Percentiles rank a stretch among this genome's conserved stretches.
Conservation (phyloP, 2,888 invertebrate genomes). For the Lottia gigantea region DNA sequence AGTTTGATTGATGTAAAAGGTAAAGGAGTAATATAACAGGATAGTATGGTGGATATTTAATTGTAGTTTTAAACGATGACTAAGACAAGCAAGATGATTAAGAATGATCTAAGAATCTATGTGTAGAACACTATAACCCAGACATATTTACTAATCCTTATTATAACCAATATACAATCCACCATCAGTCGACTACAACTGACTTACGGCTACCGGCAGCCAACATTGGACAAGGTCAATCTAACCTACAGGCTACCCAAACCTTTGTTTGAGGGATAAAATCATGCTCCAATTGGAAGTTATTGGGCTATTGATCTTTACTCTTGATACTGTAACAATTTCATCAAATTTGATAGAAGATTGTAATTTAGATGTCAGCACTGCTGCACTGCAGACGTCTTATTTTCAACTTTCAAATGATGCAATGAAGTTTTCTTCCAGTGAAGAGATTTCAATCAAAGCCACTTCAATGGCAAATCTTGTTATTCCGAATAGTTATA, state of each 20-base stretch:
- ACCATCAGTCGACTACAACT: neutral
- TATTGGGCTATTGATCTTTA: slow-evolving; percentile 8
- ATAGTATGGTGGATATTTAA: too few species aligned
- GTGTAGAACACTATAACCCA: neutral
- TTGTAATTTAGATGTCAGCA: slow-evolving; percentile 9
- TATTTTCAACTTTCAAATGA: neutral
- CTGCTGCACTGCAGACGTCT: neutral
- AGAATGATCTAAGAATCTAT: slow-evolving; percentile 8
- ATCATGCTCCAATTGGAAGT: slow-evolving; percentile 5
- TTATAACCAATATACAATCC: neutral
- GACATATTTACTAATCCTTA: slow-evolving; percentile 5
- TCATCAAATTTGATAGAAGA: slow-evolving; percentile 7
- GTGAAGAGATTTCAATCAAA: neutral
- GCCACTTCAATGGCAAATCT: neutral
- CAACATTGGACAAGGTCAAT: neutral
- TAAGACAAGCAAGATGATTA: slow-evolving; percentile 2
- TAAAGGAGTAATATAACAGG: too few species aligned
- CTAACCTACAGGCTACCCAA: neutral
- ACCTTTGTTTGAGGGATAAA: neutral
- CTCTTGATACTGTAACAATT: slow-evolving; percentile 7
- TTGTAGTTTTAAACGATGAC: neutral
- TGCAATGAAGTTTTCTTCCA: neutral
- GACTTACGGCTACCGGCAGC: too few species aligned
- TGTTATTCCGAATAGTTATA: neutral
- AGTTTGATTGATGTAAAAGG: too few species aligned